These are phyloP conservation scores for Rhodophaea formosa DNA, from an alignment of 2,888 invertebrate genomes.

Conservation along the genomic window DNA sequence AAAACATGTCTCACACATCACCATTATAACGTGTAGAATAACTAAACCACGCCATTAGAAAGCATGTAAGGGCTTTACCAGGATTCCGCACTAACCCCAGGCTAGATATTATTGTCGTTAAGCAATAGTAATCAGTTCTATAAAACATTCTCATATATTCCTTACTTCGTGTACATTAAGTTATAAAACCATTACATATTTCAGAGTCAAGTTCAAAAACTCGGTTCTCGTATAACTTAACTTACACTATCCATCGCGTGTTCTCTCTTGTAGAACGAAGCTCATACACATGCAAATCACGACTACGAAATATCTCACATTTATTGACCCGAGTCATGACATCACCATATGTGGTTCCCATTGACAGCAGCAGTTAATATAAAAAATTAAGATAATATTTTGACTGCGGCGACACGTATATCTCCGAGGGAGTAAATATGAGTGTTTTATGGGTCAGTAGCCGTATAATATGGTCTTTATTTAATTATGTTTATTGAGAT, in stretches of 20 bases:
- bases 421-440: conserved; percentile 46
- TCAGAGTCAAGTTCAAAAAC: background rate
- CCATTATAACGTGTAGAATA: too few relatives aligned
- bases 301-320: conserved; percentile 71
- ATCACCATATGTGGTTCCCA: conserved; percentile 71
- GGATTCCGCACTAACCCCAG: too few relatives aligned
- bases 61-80: too few relatives aligned
- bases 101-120: too few relatives aligned
- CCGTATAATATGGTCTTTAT: conserved; percentile 38
- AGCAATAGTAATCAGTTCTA: too few relatives aligned
- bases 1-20: too few relatives aligned
- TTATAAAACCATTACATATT: background rate
- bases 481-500: conserved; percentile 42
- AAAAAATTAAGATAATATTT: conserved; percentile 67
- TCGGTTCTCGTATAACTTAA: background rate
- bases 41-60: too few relatives aligned
- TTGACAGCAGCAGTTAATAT: conserved; percentile 63
- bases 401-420: conserved; percentile 55
- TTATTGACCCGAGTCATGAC: conserved; percentile 77
- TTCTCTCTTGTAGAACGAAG: conserved; percentile 35
- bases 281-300: conserved; percentile 60
- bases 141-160: background rate
- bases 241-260: conserved; percentile 50
- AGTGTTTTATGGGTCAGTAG: conserved; percentile 52
- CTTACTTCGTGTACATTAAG: background rate